phyloP scores from a whole-genome alignment of 2,797 vertebrate species.

The Manis javanica region DNA sequence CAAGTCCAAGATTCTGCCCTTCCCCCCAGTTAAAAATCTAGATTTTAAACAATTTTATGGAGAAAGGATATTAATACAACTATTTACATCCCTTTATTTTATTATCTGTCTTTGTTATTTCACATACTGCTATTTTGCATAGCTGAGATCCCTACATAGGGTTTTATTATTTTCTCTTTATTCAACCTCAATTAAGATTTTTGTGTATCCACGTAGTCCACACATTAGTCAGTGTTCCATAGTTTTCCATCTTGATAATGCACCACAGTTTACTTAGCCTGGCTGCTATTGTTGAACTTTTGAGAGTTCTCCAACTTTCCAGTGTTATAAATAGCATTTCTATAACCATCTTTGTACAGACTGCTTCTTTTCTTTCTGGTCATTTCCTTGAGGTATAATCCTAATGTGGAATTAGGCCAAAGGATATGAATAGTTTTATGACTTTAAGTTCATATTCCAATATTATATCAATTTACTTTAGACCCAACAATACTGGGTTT shows the following conservation, averaged over 20 bases:
- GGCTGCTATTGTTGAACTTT: constrained; percentile 56
- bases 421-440: neutral
- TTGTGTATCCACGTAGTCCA: neutral
- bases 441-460: neutral
- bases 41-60: constrained; percentile 18
- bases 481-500: neutral
- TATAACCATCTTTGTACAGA: constrained; percentile 60
- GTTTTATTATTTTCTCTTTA: neutral
- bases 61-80: neutral
- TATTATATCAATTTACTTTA: neutral
- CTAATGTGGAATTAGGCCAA: constrained; percentile 57
- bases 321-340: constrained; percentile 62
- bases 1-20: neutral
- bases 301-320: constrained; percentile 57
- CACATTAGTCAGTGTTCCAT: neutral
- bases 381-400: constrained; percentile 61
- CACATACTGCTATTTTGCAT: neutral
- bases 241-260: constrained; percentile 35
- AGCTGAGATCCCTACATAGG: neutral
- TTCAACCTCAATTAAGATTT: neutral
- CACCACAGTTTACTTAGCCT: neutral
- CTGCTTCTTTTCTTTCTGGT: constrained; percentile 54
- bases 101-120: neutral
- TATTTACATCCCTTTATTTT: neutral
- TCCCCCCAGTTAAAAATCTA: neutral